These are phyloP conservation scores for Limnothrissa miodon DNA, from an alignment of 2,113 vertebrate genomes.

Conservation along the genomic window DNA sequence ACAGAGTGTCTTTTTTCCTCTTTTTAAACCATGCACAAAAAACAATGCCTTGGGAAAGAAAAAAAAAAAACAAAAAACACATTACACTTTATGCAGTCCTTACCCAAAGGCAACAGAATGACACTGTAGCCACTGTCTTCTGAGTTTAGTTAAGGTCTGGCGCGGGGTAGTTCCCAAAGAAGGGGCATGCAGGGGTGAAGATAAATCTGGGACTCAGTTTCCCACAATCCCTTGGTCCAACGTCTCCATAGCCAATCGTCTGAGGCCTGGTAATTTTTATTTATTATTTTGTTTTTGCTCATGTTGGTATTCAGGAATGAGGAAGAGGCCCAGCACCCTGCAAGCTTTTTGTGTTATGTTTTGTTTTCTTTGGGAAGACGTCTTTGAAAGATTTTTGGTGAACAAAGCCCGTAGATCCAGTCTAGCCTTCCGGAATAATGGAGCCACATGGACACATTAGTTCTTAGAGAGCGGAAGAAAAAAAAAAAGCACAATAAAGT, in stretches of 20 bases:
- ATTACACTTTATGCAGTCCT: constrained; percentile 41
- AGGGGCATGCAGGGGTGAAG: constrained; percentile 35
- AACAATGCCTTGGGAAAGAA: constrained; percentile 47
- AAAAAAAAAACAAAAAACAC: constrained; percentile 35
- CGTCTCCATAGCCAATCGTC: constrained; percentile 49
- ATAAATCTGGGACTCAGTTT: constrained; percentile 34
- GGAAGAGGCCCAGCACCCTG: constrained; percentile 39
- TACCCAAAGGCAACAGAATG: constrained; percentile 54
- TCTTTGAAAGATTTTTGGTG: constrained; percentile 62
- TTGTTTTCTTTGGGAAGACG: constrained; percentile 43
- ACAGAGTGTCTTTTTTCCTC: neutral
- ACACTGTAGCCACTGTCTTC: constrained; percentile 51
- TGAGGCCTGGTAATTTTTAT: constrained; percentile 27
- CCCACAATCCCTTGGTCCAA: constrained; percentile 29
- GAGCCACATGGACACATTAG: constrained; percentile 53
- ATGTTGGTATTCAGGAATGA: constrained; percentile 32
- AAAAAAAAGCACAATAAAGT: constrained; percentile 43
- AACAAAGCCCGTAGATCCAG: constrained; percentile 59
- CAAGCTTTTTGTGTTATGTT: constrained; percentile 5
- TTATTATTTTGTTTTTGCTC: neutral
- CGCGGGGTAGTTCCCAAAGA: constrained; percentile 35
- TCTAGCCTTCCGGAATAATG: constrained; percentile 60
- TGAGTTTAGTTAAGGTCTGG: constrained; percentile 43
- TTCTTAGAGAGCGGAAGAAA: constrained; percentile 50
- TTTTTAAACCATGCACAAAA: constrained; percentile 30